A percentile compares a stretch with the other conserved stretches of the same genome.
Evolutionary conservation across 2,797 vertebrate genomes (phyloP).

Genomic region (Urophycis tenuis): DNA sequence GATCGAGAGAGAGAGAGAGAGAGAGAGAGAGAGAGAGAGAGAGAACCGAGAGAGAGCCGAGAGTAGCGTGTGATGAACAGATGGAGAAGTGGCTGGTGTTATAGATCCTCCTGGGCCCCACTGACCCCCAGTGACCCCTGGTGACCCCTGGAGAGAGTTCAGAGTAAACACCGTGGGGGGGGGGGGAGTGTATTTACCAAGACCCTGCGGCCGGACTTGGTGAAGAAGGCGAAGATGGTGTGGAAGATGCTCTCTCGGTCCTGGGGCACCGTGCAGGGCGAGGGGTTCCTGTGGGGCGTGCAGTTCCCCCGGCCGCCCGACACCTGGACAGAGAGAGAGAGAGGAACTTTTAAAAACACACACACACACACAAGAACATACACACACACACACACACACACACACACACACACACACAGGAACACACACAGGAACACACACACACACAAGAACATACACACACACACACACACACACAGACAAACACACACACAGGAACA

Average conservation of each 20-base stretch:
- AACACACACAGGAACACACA: no score
- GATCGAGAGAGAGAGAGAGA: no score
- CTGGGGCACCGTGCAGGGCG: constrained; percentile 85
- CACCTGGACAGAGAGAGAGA: constrained; percentile 71
- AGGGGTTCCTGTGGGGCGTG: constrained; percentile 80
- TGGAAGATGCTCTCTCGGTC: constrained; percentile 93
- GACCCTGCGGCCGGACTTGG: constrained; percentile 93
- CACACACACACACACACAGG: neutral
- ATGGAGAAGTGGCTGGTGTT: constrained; percentile 32
- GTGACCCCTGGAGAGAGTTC: neutral
- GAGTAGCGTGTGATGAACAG: constrained; percentile 36
- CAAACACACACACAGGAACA: no score
- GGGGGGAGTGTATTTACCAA: constrained; percentile 74
- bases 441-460: no score
- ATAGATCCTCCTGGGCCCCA: constrained; percentile 21
- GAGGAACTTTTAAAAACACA: neutral
- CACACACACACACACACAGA: neutral
- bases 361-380: no score
- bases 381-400: no score
- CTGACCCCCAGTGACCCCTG: neutral
- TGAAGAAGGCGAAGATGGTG: constrained; percentile 97
- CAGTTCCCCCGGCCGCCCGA: constrained; percentile 85
- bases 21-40: neutral
- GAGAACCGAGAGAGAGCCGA: constrained; percentile 5
- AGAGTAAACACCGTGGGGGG: constrained; percentile 18